Evolutionary conservation across 2,113 vertebrate genomes (phyloP).

Genomic region (Crypturellus undulatus): DNA sequence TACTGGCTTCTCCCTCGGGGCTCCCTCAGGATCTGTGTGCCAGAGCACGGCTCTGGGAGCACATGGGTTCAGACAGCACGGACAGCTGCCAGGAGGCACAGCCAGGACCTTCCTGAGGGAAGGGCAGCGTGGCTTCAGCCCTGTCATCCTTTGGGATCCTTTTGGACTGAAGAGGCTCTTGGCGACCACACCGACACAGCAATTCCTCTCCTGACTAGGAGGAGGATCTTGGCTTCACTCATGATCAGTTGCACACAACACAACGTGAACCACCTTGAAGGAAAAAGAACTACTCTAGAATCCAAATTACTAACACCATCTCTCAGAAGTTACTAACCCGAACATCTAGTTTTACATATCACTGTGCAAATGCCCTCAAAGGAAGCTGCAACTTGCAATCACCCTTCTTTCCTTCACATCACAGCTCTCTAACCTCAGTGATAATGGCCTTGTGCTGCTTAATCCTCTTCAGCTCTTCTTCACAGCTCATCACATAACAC

Average conservation of each 20-base stretch:
- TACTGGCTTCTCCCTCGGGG: slow-evolving; percentile 16
- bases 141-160: neutral
- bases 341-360: neutral
- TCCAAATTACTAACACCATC: neutral
- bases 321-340: neutral
- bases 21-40: neutral
- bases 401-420: neutral
- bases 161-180: neutral
- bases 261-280: neutral
- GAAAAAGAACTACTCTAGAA: neutral
- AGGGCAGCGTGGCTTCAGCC: neutral
- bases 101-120: neutral
- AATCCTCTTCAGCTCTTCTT: slow-evolving; percentile 90
- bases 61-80: neutral
- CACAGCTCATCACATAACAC: slow-evolving; percentile 88
- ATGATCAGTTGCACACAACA: neutral
- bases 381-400: neutral
- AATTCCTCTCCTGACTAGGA: neutral
- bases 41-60: neutral
- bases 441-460: slow-evolving; percentile 94
- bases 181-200: neutral
- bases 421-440: slow-evolving; percentile 87
- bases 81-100: neutral
- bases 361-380: neutral
- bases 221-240: neutral